These are phyloP conservation scores for Drosophila ohnishii DNA, from an alignment of 1,140 invertebrate species.

Conservation along the genomic window DNA sequence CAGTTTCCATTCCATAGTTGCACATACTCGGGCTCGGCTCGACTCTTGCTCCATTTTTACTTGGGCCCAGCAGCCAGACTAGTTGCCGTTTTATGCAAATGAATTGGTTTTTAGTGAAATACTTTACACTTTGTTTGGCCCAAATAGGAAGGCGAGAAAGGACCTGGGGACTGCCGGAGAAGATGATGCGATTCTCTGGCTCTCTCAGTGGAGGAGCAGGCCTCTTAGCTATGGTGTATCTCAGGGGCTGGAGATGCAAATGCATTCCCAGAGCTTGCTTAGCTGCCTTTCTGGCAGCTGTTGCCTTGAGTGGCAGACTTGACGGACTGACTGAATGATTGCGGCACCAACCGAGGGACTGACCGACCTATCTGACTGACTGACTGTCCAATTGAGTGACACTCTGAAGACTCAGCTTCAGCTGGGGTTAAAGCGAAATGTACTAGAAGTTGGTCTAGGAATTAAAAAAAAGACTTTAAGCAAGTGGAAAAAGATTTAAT, in stretches of 20 bases:
- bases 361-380: conserved; percentile 29
- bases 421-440: neutral
- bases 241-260: conserved; percentile 21
- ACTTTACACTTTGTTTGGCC: conserved; percentile 65
- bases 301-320: conserved; percentile 51
- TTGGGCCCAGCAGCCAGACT: conserved; percentile 14
- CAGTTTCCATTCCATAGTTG: conserved; percentile 25
- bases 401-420: conserved; percentile 4
- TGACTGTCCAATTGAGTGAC: conserved; percentile 48
- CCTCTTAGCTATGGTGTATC: neutral
- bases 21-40: conserved; percentile 10
- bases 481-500: too few relatives aligned
- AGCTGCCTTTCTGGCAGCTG: conserved; percentile 19
- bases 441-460: too few relatives aligned
- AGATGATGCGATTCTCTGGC: neutral
- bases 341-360: conserved; percentile 17
- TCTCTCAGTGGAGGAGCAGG: neutral
- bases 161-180: neutral
- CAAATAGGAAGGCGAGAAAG: conserved; percentile 3
- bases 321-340: conserved; percentile 53
- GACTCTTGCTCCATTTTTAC: conserved; percentile 31
- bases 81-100: conserved; percentile 78
- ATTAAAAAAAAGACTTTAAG: too few relatives aligned
- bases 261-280: conserved; percentile 38
- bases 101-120: conserved; percentile 81